phyloP scores from a whole-genome alignment of 2,113 vertebrate genomes.

The Anthoscopus minutus region DNA sequence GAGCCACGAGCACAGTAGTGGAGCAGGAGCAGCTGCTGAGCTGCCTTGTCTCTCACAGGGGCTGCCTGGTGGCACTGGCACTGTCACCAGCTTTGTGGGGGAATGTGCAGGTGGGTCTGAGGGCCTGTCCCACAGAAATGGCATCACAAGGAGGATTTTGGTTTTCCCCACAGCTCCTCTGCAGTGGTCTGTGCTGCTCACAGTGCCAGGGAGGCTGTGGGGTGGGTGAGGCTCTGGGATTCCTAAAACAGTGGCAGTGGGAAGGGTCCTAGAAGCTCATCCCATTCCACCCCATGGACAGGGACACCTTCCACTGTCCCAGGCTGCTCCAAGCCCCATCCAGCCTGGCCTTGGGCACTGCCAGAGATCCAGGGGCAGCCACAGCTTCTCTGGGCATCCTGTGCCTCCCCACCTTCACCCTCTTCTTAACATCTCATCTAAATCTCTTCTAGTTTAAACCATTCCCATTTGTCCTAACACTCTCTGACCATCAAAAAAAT shows the following conservation, averaged over 20 bases:
- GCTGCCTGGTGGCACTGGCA: neutral
- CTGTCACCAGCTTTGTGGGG: neutral
- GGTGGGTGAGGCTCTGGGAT: neutral
- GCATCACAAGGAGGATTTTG: neutral
- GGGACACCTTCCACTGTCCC: neutral
- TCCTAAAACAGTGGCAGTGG: neutral
- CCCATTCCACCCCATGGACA: neutral
- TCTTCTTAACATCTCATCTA: neutral
- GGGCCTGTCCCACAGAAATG: neutral
- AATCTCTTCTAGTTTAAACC: neutral
- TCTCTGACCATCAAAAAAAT: neutral
- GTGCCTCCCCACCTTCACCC: neutral
- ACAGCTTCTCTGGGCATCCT: neutral
- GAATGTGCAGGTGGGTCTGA: neutral
- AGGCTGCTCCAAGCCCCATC: neutral
- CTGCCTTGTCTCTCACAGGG: neutral
- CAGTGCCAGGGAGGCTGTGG: fast-evolving
- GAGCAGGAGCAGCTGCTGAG: neutral
- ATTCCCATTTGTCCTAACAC: neutral
- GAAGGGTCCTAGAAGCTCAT: neutral
- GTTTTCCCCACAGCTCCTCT: neutral
- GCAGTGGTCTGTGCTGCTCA: neutral
- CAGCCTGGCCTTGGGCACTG: neutral
- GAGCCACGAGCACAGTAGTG: neutral
- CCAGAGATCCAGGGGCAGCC: neutral